phyloP scores from a whole-genome alignment of 2,888 invertebrate species.

The Stenoptilia bipunctidactyla region DNA sequence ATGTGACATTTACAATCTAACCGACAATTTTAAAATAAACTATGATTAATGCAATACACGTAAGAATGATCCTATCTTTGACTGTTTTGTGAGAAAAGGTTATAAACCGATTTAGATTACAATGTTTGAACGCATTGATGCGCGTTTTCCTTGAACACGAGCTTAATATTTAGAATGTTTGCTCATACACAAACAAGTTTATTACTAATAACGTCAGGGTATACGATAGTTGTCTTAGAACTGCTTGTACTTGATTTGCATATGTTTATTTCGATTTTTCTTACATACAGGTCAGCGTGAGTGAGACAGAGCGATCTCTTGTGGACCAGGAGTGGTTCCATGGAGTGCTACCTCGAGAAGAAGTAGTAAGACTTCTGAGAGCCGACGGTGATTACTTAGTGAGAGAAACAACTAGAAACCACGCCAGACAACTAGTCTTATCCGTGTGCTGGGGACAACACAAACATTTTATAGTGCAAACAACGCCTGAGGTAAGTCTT shows the following conservation, averaged over 20 bases:
- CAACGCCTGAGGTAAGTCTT: slow-evolving; percentile 83
- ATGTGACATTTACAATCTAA: not conserved
- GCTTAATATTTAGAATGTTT: slow-evolving; percentile 1
- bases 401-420: slow-evolving; percentile 91
- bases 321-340: slow-evolving; percentile 98
- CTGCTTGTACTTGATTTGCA: too few relatives aligned
- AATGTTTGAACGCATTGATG: too few relatives aligned
- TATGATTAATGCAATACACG: not conserved
- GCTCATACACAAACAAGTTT: not conserved
- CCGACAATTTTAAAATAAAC: not conserved
- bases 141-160: not conserved
- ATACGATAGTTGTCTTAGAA: too few relatives aligned
- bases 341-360: slow-evolving; percentile 94
- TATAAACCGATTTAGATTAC: too few relatives aligned
- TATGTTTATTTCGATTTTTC: slow-evolving; percentile 4
- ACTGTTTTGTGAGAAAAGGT: too few relatives aligned
- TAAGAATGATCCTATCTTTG: not conserved
- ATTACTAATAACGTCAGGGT: too few relatives aligned
- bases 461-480: slow-evolving; percentile 97
- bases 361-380: slow-evolving; percentile 91
- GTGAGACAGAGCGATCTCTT: slow-evolving; percentile 74
- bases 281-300: slow-evolving; percentile 59
- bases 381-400: slow-evolving; percentile 96
- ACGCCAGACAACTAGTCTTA: slow-evolving; percentile 91
- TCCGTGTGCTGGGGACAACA: slow-evolving; percentile 97